Percentiles rank a stretch among this genome's conserved stretches.
phyloP scores from a whole-genome alignment of 1,140 invertebrate species.

The Melipona quadrifasciata region DNA sequence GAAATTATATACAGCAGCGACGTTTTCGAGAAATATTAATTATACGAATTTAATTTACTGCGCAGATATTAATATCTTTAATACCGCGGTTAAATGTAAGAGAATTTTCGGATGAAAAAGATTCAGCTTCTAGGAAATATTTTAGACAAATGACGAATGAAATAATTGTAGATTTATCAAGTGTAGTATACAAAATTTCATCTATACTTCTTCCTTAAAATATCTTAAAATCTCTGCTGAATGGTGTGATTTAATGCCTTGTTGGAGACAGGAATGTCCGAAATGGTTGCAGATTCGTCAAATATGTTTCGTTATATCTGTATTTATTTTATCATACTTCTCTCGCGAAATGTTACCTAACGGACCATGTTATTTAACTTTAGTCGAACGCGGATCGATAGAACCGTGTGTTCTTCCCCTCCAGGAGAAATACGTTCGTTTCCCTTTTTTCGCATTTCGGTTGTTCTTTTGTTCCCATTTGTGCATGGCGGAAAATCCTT shows the following conservation, averaged over 20 bases:
- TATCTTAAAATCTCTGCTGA: background rate
- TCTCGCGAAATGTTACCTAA: background rate
- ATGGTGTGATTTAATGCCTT: background rate
- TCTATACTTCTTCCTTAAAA: too few relatives aligned
- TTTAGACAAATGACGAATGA: too few relatives aligned
- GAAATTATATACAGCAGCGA: too few relatives aligned
- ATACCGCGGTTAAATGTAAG: background rate
- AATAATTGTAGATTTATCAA: too few relatives aligned
- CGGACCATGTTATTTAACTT: background rate
- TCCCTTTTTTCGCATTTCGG: background rate
- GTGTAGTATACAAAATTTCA: too few relatives aligned
- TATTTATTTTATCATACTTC: too few relatives aligned
- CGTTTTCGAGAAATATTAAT: background rate
- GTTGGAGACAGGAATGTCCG: background rate
- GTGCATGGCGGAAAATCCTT: background rate
- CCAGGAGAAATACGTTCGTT: background rate
- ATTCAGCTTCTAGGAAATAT: too few relatives aligned
- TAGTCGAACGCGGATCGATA: too few relatives aligned
- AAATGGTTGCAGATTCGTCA: background rate
- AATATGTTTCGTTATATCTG: background rate
- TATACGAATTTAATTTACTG: background rate
- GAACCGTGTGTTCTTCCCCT: background rate
- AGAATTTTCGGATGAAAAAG: too few relatives aligned
- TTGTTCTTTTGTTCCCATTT: background rate
- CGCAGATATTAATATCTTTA: background rate